Evolutionary conservation across 2,888 invertebrate genomes (phyloP), one percentile per base, ranked within the genome.

Genomic region (Drosophila tanythrix): DNA sequence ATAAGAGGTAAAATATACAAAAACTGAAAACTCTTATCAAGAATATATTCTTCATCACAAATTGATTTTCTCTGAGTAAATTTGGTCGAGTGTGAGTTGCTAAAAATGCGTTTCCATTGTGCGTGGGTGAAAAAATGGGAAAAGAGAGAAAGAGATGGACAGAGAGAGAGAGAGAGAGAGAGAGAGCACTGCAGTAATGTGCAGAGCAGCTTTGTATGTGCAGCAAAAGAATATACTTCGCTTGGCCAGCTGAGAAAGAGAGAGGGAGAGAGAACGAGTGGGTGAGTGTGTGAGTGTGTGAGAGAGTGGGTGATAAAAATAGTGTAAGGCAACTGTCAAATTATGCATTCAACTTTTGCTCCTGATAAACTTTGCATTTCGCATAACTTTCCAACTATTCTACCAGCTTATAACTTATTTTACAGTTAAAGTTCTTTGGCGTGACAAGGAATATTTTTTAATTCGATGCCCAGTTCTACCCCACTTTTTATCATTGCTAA

Each of bases 401-500:
- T 29, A 25, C 8, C n/a, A 29, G 52, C 61, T 59, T 65, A 56
- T 60, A 69, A 66, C 43, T 64, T 58, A 74, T 56, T 77, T 43
- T 55, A 11, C 27, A 33, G 29, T 62, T 61, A 57, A 74, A 53
- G 58, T 48, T 56, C 29, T 38, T 8, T 40, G 50, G 13, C 38
- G 18, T 38, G 18, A 31, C 21, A 31, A 13, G 25, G 38, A 57
- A n/a, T 18, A 38, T 10, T 68, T 40, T 46, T 10, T 11, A 13
- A 13, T 52, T 52, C 40, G 27, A 40, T 56, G 46, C 25, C 25
- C 21, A 25, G 21, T 7, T 58, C 50, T 70, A 64, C 40, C 46
- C 61, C 66, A 76, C 62, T 60, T 76, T 61, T 76, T 59, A 43
- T n/a, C 63, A 63, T 64, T 70, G 67, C 58, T 71, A 60, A 80